phyloP scores from a whole-genome alignment of 2,113 vertebrate species.

The Arothron firmamentum region DNA sequence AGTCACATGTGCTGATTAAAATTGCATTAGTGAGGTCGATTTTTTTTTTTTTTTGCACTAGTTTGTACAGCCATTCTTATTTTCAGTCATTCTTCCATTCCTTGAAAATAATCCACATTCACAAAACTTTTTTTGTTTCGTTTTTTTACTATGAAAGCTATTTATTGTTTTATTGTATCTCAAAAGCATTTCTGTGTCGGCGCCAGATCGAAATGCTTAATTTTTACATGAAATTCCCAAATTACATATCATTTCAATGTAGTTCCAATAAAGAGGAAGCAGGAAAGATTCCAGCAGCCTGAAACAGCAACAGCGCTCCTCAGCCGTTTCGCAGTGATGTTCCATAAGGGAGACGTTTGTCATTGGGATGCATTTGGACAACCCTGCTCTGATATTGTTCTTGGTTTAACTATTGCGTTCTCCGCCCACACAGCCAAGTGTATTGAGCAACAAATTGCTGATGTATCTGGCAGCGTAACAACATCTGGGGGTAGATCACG shows the following conservation, averaged over 20 bases:
- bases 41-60: too few species aligned
- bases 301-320: slow-evolving; percentile 8
- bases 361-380: background rate
- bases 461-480: slow-evolving; percentile 15
- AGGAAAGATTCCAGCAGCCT: slow-evolving; percentile 13
- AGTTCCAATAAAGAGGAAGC: slow-evolving; percentile 7
- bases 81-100: too few species aligned
- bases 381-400: slow-evolving; percentile 8
- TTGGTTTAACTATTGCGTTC: slow-evolving; percentile 20
- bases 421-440: slow-evolving; percentile 21
- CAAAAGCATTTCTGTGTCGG: too few species aligned
- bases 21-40: too few species aligned
- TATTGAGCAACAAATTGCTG: slow-evolving; percentile 33
- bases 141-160: too few species aligned
- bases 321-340: background rate
- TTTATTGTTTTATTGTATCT: too few species aligned
- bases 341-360: background rate
- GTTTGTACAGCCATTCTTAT: too few species aligned
- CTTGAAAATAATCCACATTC: too few species aligned
- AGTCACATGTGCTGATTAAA: too few species aligned
- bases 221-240: too few species aligned
- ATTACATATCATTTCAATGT: background rate
- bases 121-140: too few species aligned
- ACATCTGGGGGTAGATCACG: slow-evolving; percentile 13
- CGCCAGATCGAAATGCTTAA: too few species aligned